These are phyloP conservation scores for Allophyes oxyacanthae DNA, from an alignment of 2,888 invertebrate species.

Conservation along the genomic window DNA sequence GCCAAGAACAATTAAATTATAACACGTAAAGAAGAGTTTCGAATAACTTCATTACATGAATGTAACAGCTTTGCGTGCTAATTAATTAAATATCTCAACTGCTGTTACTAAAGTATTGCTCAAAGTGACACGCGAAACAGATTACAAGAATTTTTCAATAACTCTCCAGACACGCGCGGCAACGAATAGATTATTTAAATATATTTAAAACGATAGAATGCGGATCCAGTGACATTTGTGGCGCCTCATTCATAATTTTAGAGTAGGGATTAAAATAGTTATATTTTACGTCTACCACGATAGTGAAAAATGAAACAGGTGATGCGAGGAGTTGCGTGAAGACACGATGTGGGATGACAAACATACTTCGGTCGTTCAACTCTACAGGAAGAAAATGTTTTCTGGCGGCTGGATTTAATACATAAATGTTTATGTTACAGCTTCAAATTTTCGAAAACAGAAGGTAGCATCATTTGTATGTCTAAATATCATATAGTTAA, in stretches of 20 bases:
- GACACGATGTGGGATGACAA: slow-evolving; percentile 78
- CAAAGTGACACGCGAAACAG: slow-evolving; percentile 15
- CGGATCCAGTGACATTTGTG: slow-evolving; percentile 66
- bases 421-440: slow-evolving; percentile 55
- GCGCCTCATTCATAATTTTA: slow-evolving; percentile 80
- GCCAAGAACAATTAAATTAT: slow-evolving; percentile 36
- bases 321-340: slow-evolving; percentile 68
- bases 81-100: slow-evolving; percentile 36
- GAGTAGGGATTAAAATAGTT: slow-evolving; percentile 75
- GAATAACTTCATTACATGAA: slow-evolving; percentile 22
- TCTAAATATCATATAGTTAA: slow-evolving; percentile 27
- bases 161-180: slow-evolving; percentile 36
- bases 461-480: slow-evolving; percentile 26
- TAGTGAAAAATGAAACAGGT: slow-evolving; percentile 85
- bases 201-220: slow-evolving; percentile 61
- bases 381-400: slow-evolving; percentile 65
- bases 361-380: slow-evolving; percentile 76
- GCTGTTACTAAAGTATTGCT: slow-evolving; percentile 15
- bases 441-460: slow-evolving; percentile 43
- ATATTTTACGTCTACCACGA: slow-evolving; percentile 69
- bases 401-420: slow-evolving; percentile 58
- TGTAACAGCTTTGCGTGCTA: slow-evolving; percentile 21
- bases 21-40: slow-evolving; percentile 16
- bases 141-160: slow-evolving; percentile 43
- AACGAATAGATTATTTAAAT: slow-evolving; percentile 57